These are phyloP conservation scores for Tupaia tana DNA, from an alignment of 2,113 vertebrate genomes.

Conservation along the genomic window DNA sequence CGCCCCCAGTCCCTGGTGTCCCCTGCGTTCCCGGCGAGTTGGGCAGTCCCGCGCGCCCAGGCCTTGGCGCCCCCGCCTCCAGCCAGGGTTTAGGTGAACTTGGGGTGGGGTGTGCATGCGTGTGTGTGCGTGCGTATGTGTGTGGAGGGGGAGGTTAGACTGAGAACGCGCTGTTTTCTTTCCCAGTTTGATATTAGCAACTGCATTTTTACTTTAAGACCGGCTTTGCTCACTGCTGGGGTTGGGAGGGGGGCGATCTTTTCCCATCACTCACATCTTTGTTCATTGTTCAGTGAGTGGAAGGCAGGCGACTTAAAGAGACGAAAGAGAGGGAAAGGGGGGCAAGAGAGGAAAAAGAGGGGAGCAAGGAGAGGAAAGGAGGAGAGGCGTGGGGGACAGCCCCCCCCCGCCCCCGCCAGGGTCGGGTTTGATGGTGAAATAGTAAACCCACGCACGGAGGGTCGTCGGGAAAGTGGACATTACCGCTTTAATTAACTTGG, in stretches of 20 bases:
- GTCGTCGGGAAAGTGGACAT: constrained; percentile 89
- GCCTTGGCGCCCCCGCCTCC: constrained; percentile 52
- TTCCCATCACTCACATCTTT: constrained; percentile 86
- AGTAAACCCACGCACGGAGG: constrained; percentile 86
- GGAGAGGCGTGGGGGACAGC: not conserved
- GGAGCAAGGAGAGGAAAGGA: constrained; percentile 51
- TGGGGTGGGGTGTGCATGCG: constrained; percentile 67
- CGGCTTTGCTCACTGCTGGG: constrained; percentile 84
- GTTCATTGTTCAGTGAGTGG: constrained; percentile 89
- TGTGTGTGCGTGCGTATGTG: not conserved
- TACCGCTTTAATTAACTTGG: constrained; percentile 98
- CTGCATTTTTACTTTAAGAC: constrained; percentile 86
- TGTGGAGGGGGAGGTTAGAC: constrained; percentile 9
- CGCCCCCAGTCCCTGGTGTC: not conserved
- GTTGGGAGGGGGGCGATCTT: constrained; percentile 70
- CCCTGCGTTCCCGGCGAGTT: not conserved
- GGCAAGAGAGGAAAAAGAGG: not conserved
- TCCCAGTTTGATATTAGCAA: constrained; percentile 84
- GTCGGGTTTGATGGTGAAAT: constrained; percentile 83
- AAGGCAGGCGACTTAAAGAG: constrained; percentile 84
- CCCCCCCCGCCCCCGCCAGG: constrained; percentile 71
- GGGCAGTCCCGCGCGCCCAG: constrained; percentile 10
- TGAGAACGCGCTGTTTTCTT: constrained; percentile 79
- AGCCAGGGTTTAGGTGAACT: constrained; percentile 81
- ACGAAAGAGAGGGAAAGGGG: constrained; percentile 66